A percentile compares a stretch with the other conserved stretches of the same genome.
Conservation (phyloP, 2,888 invertebrate species). For the Syritta pipiens region DNA sequence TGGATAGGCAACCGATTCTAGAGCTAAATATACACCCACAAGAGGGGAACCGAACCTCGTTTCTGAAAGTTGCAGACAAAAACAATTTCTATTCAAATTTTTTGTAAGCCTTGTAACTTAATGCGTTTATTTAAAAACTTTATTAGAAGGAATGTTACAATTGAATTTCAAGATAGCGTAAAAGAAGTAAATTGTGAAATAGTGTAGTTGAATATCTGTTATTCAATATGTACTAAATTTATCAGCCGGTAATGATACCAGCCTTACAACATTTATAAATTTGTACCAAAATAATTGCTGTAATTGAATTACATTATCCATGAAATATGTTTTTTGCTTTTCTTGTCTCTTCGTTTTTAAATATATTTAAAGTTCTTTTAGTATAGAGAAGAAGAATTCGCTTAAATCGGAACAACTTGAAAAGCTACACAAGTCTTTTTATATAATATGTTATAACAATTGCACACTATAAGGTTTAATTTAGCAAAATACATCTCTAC, state of each 20-base stretch:
- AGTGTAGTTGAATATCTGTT: too few species aligned
- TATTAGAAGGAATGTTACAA: constrained; percentile 48
- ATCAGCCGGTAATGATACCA: too few species aligned
- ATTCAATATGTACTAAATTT: too few species aligned
- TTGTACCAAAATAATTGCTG: constrained; percentile 61
- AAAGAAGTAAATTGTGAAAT: not conserved
- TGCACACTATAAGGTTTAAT: constrained; percentile 15
- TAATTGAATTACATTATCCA: constrained; percentile 27
- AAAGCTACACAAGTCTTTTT: constrained; percentile 17
- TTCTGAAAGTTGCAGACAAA: too few species aligned
- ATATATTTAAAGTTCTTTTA: too few species aligned
- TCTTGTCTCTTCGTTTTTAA: too few species aligned
- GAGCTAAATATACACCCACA: too few species aligned
- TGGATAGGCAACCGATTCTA: too few species aligned
- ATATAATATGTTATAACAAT: constrained; percentile 17
- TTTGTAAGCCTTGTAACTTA: too few species aligned
- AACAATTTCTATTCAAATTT: too few species aligned
- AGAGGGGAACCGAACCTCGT: too few species aligned
- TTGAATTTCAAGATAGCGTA: constrained; percentile 13
- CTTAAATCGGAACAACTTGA: constrained; percentile 17
- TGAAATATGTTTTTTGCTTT: constrained; percentile 6
- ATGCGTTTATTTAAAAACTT: constrained; percentile 25
- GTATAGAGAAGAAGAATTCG: too few species aligned
- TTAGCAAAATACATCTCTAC: constrained; percentile 28
- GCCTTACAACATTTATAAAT: constrained; percentile 57